Evolutionary conservation across 2,888 invertebrate genomes (phyloP), one percentile per base, ranked within the genome.

Genomic region (Drosophila neutralis): DNA sequence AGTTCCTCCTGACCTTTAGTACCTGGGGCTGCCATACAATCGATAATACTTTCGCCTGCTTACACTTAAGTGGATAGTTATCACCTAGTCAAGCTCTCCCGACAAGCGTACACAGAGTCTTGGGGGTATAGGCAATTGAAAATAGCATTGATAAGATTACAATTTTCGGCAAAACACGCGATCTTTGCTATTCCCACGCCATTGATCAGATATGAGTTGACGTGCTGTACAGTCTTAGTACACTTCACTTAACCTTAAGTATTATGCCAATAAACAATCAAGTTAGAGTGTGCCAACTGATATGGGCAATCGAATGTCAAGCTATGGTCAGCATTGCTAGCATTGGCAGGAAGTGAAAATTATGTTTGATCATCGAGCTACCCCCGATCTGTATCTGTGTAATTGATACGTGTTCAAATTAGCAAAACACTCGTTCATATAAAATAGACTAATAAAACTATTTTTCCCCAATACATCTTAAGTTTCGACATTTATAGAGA

Each of bases 121-220:
- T 38, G 36, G 5, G 27, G 15, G 10, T 38, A 38, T 58, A n/a
- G 15, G 0, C 18, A 42, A 42, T 42, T 29, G 3, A 29, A 29
- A 57, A 57, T 2, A 4, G 10, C 6, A 24, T 13, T 64, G 70
- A 70, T 71, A 40, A 70, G 70, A 63, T 71, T 58, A 63, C 11
- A 15, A 8, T 29, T 56, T 38, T n/a, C 8, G 21, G n/a, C 45
- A 35, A 7, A 36, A 42, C 6, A 49, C 18, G 45, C n/a, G 51
- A 36, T 21, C 27, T 11, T 24, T 11, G n/a, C 48, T 42, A n/a
- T 71, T 71, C 71, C 70, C 71, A 71, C 71, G 71, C 57, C 57
- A 63, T 38, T 15, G 36, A 69, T 57, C 65, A 65, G 57, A 65
- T 64, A 64, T 13, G 42, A 27, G n/a, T 53, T 45, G 57, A 40